Conservation (phyloP, 2,113 vertebrate species). For the Ornithorhynchus anatinus region DNA sequence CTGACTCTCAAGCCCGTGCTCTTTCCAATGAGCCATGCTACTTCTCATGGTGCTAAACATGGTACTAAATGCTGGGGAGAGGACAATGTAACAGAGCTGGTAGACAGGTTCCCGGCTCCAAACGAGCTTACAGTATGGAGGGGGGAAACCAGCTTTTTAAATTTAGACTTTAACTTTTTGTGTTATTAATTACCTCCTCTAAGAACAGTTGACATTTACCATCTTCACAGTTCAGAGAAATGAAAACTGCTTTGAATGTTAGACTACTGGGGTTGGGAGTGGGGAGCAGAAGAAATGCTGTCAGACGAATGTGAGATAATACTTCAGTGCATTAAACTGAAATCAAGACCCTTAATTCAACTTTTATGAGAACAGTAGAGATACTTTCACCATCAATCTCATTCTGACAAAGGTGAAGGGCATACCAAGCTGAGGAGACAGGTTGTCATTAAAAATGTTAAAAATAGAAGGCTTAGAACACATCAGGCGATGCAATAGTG, state of each 20-base stretch:
- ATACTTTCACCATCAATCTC: constrained; percentile 8
- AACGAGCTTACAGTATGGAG: too few relatives aligned
- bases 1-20: too few relatives aligned
- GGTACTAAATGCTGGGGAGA: too few relatives aligned
- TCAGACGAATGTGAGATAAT: neutral
- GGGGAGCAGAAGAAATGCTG: neutral
- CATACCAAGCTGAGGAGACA: neutral
- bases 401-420: neutral
- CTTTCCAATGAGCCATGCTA: too few relatives aligned
- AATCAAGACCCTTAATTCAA: constrained; percentile 6
- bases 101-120: too few relatives aligned
- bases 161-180: neutral
- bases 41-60: too few relatives aligned
- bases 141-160: neutral
- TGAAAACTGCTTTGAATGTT: neutral
- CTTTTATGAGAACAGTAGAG: constrained; percentile 2
- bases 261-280: neutral
- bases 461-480: neutral
- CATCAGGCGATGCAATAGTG: neutral
- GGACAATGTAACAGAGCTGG: too few relatives aligned
- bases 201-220: neutral
- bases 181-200: neutral
- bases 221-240: neutral
- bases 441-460: neutral
- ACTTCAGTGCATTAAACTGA: neutral